A percentile compares a stretch with the other conserved stretches of the same genome.
Conservation (phyloP, 1,140 invertebrate species). For the Macrostomum lignano region DNA sequence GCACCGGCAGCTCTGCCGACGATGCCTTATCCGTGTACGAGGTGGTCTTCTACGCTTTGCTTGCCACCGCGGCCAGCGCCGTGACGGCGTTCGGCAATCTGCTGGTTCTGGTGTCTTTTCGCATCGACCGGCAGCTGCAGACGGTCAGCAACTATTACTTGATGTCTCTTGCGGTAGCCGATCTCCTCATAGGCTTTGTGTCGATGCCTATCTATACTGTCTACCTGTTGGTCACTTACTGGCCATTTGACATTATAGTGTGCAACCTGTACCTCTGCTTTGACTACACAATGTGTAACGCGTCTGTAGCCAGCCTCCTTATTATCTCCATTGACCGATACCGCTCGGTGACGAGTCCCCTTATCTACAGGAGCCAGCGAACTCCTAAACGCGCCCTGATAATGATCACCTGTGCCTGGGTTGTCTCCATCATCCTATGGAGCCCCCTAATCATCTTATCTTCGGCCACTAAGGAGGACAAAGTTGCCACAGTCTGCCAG, state of each 20-base stretch:
- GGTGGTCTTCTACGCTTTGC: too few relatives aligned
- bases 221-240: slow-evolving; percentile 19
- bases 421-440: slow-evolving; percentile 42
- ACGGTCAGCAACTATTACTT: slow-evolving; percentile 95
- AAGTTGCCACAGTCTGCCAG: slow-evolving; percentile 61
- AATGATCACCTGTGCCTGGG: slow-evolving; percentile 46
- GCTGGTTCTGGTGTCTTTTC: slow-evolving; percentile 74
- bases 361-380: slow-evolving; percentile 76
- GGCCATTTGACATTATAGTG: slow-evolving; percentile 19
- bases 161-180: slow-evolving; percentile 29
- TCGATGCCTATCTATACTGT: slow-evolving; percentile 26
- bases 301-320: slow-evolving; percentile 25
- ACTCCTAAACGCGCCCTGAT: slow-evolving; percentile 65
- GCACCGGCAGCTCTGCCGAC: too few relatives aligned
- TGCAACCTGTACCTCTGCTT: slow-evolving; percentile 39
- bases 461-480: slow-evolving; percentile 52
- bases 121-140: slow-evolving; percentile 77
- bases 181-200: slow-evolving; percentile 19
- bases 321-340: slow-evolving; percentile 51
- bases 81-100: too few relatives aligned
- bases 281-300: slow-evolving; percentile 37
- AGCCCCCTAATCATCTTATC: slow-evolving; percentile 93
- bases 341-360: slow-evolving; percentile 60
- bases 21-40: too few relatives aligned
- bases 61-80: too few relatives aligned